A percentile compares a stretch with the other conserved stretches of the same genome.
Evolutionary conservation across 2,113 vertebrate genomes (phyloP).

Genomic region (Proteles cristata): DNA sequence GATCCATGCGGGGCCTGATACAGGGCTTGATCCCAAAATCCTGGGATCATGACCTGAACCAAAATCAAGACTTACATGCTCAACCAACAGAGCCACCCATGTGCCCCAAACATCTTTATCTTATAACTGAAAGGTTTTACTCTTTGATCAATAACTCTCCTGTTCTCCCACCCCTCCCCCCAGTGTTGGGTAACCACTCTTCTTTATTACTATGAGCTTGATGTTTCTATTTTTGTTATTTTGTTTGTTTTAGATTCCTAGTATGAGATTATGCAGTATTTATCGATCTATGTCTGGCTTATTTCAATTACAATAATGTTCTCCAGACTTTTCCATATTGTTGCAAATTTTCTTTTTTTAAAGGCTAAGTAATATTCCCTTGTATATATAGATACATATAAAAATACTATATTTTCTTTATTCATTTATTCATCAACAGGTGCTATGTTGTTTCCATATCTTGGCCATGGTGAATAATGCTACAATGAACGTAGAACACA

Average conservation of each 20-base stretch:
- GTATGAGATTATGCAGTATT: neutral
- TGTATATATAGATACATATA: neutral
- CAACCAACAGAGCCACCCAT: too few species aligned
- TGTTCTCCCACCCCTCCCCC: accelerated
- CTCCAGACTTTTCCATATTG: neutral
- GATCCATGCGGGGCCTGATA: too few species aligned
- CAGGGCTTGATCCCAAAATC: too few species aligned
- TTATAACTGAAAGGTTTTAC: neutral
- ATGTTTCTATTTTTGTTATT: too few species aligned
- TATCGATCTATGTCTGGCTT: neutral
- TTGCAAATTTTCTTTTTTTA: neutral
- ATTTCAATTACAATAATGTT: neutral
- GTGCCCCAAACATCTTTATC: neutral
- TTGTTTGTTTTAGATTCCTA: neutral
- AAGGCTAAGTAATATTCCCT: neutral
- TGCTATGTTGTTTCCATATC: neutral
- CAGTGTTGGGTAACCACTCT: neutral
- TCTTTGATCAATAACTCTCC: neutral
- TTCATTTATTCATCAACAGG: neutral
- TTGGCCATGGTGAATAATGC: neutral
- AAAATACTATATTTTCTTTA: neutral
- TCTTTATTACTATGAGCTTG: neutral
- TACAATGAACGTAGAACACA: neutral
- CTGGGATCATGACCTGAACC: too few species aligned
- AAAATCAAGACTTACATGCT: too few species aligned